These are phyloP conservation scores for Callimorpha dominula DNA, from an alignment of 2,888 invertebrate species.

Conservation along the genomic window DNA sequence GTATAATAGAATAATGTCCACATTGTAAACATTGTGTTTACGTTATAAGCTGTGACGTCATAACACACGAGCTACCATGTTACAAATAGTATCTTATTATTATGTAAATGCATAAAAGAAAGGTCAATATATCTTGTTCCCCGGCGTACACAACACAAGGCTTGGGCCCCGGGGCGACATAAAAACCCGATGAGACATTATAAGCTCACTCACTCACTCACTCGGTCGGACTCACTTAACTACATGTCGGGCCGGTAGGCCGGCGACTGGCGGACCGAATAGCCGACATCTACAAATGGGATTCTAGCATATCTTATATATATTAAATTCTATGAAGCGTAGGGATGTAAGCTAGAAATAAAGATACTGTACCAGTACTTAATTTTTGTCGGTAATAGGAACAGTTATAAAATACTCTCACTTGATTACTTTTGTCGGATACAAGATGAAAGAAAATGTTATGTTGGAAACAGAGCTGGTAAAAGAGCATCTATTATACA, in stretches of 20 bases:
- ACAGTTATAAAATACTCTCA: not conserved
- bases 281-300: not conserved
- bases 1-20: not conserved
- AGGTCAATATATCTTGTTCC: constrained; percentile 1
- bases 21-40: not conserved
- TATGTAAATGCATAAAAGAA: constrained; percentile 14
- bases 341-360: not conserved
- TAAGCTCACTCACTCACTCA: constrained; percentile 5
- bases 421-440: not conserved
- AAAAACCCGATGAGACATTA: constrained; percentile 1
- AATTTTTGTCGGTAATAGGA: not conserved
- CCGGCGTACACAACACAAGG: not conserved
- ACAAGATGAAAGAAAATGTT: not conserved
- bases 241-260: not conserved
- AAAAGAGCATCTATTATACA: not conserved
- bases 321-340: constrained; percentile 3
- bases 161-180: constrained; percentile 2
- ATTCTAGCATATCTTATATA: not conserved
- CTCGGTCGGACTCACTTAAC: not conserved
- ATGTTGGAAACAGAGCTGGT: not conserved
- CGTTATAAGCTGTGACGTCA: not conserved
- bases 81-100: constrained; percentile 4
- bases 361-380: not conserved
- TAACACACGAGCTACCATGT: not conserved
- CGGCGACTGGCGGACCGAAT: not conserved